Evolutionary conservation across 2,797 vertebrate species (phyloP).

Genomic region (Halcyon leucocephala): DNA sequence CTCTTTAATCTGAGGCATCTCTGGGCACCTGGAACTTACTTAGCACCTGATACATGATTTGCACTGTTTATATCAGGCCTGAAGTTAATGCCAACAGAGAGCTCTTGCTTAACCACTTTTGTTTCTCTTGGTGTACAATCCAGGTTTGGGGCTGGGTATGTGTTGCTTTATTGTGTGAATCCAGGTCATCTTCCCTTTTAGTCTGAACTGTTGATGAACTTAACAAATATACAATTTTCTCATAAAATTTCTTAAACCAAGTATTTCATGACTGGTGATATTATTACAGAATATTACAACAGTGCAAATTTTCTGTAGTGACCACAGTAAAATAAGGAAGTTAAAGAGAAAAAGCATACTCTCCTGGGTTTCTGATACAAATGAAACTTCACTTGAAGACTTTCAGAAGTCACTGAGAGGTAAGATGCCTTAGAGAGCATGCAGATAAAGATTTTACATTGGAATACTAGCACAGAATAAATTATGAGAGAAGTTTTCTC

Average conservation of each 20-base stretch:
- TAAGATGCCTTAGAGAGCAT: neutral
- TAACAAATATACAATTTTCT: neutral
- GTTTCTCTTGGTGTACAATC: neutral
- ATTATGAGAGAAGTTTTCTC: neutral
- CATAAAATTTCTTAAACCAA: neutral
- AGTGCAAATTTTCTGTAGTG: neutral
- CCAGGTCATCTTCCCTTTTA: neutral
- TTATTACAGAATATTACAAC: neutral
- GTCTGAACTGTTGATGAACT: neutral
- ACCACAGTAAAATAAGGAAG: neutral
- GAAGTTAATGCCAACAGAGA: neutral
- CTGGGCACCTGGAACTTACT: neutral
- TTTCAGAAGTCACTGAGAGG: neutral
- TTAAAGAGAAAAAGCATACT: neutral
- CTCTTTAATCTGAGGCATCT: neutral
- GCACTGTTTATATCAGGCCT: neutral
- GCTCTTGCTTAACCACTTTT: neutral
- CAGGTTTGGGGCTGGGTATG: neutral
- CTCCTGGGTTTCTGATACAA: neutral
- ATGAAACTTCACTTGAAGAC: neutral
- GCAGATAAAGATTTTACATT: neutral
- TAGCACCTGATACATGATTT: neutral
- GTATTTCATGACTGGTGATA: neutral
- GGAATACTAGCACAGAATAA: neutral
- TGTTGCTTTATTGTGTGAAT: neutral